Base-by-base conservation (phyloP, 2,888 invertebrate genomes). In the Dorcus parallelipipedus region DNA sequence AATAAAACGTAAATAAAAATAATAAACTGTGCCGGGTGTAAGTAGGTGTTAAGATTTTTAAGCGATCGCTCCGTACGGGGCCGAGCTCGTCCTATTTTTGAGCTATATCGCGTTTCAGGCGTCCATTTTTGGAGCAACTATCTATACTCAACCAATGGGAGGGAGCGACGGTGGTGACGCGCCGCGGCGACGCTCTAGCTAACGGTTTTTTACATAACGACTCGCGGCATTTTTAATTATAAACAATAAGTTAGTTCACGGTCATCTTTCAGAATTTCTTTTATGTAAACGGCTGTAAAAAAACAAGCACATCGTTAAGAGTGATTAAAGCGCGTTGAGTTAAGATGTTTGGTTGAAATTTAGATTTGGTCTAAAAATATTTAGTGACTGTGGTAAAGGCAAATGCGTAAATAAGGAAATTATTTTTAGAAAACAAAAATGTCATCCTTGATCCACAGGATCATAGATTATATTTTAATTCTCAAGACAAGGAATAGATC, bases 81-180 rank as follows among this genome's bases (percentile, higher is more conserved):
- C 74, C 74, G 73, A 75, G 74, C 73, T 70, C 71, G 76, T 75
- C 75, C 82, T 82, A 83, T 83, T 83, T 83, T 80, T 76, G 79
- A 78, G 72, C 76, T 74, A 78, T 82, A 84, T 85, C 85, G 81
- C 82, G 78, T 85, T 85, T 82, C 85, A 79, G 74, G 80, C 80
- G 75, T 77, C 84, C 84, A 84, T 84, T 85, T 85, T 84, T 82
- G 83, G 84, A 83, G 81, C 81, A 83, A 79, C 81, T 81, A 80
- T 82, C 81, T 82, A 76, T 78, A 77, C 68, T 68, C 71, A 67
- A 68, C 74, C 74, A 76, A 74, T 76, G 70, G 67, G 69, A 72
- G 61, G 62, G 63, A 55, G 60, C 65, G 66, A 67, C 58, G 53
- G 60, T 59, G 57, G 56, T 50, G 64, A 64, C 55, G 39, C 58